Conservation (phyloP, 1,140 invertebrate genomes). For the Mamestra configurata region DNA sequence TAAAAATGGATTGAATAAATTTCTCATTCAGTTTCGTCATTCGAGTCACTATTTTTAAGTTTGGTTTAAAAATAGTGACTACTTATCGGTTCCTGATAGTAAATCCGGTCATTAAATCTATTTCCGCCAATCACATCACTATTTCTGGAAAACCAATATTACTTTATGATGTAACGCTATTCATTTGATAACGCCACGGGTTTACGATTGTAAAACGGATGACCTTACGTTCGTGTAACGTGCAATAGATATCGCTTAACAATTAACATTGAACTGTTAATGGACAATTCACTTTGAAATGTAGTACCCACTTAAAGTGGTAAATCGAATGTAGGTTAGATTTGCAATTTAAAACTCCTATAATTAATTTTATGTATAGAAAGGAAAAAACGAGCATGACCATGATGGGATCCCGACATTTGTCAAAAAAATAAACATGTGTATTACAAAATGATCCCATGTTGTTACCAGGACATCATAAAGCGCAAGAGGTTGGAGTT, state of each 20-base stretch:
- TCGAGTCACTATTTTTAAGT: no score
- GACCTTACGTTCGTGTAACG: background rate
- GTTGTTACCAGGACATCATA: slow-evolving; percentile 77
- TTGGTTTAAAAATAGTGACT: no score
- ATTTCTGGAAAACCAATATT: background rate
- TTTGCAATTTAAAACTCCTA: no score
- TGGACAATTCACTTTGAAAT: background rate
- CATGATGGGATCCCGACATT: no score
- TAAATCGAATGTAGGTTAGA: background rate
- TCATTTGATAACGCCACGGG: slow-evolving; percentile 1
- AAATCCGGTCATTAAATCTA: no score
- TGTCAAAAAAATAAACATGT: no score
- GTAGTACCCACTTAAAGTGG: background rate
- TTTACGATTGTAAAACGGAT: background rate
- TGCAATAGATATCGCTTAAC: background rate
- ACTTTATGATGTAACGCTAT: background rate
- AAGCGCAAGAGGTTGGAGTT: slow-evolving; percentile 79
- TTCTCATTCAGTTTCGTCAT: no score
- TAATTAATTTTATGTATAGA: no score
- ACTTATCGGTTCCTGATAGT: no score
- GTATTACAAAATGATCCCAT: background rate
- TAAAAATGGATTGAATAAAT: no score
- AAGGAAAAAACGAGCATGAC: no score
- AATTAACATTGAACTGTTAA: slow-evolving; percentile 7
- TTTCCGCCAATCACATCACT: background rate